Percentiles rank a stretch among this genome's conserved stretches.
Evolutionary conservation across 2,113 vertebrate genomes (phyloP).

Genomic region (Python bivittatus): DNA sequence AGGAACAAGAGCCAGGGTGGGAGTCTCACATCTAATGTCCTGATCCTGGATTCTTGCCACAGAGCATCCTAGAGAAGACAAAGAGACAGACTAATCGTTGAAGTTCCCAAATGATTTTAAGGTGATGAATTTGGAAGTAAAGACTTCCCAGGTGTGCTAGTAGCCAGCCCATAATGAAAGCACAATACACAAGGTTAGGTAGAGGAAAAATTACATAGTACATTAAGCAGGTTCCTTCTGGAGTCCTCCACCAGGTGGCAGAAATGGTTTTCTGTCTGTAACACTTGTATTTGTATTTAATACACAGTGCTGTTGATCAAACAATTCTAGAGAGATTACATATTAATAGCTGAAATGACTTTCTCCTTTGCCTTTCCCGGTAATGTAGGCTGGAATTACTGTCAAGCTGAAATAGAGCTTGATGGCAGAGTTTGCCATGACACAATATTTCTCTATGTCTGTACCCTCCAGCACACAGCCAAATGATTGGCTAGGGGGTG

Average conservation of each 20-base stretch:
- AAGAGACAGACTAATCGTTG: not conserved
- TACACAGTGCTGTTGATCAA: not conserved
- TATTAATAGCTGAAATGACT: not conserved
- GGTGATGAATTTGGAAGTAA: fast-evolving
- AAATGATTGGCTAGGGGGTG: not conserved
- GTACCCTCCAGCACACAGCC: not conserved
- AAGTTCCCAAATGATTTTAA: not conserved
- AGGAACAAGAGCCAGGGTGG: not conserved
- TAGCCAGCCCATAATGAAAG: not conserved
- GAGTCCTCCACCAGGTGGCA: not conserved
- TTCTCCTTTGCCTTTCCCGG: not conserved
- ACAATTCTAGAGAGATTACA: not conserved
- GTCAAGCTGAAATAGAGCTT: not conserved
- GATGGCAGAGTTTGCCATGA: not conserved
- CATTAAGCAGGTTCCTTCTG: not conserved
- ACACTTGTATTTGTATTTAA: not conserved
- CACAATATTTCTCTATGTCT: not conserved
- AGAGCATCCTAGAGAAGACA: conserved; percentile 46
- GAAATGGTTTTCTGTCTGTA: not conserved
- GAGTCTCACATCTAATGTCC: not conserved
- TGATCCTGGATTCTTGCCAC: not conserved
- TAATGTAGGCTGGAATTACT: not conserved
- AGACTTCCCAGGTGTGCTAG: not conserved
- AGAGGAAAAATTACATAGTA: not conserved
- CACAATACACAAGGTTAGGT: not conserved